A percentile compares a stretch with the other conserved stretches of the same genome.
phyloP scores from a whole-genome alignment of 2,888 invertebrate genomes.

The Arrhopalites spinosus region DNA sequence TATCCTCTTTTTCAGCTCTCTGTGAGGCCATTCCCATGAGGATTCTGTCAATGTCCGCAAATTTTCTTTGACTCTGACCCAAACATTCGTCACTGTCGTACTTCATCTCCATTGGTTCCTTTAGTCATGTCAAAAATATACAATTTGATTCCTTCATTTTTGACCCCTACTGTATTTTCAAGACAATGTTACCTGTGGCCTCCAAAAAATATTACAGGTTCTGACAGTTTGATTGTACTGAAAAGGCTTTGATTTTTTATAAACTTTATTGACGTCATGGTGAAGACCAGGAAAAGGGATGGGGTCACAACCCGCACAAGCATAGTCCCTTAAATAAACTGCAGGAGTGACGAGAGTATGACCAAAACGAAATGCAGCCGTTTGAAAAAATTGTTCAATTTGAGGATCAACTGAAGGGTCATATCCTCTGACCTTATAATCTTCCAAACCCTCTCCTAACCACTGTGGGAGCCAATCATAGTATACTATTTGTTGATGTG shows the following conservation, averaged over 20 bases:
- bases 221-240: slow-evolving; percentile 58
- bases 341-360: slow-evolving; percentile 65
- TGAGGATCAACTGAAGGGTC: slow-evolving; percentile 62
- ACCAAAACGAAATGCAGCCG: slow-evolving; percentile 68
- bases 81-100: not conserved
- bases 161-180: not conserved
- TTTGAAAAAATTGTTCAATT: slow-evolving; percentile 67
- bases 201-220: slow-evolving; percentile 65
- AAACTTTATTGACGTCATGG: not conserved
- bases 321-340: slow-evolving; percentile 62
- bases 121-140: not conserved
- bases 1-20: slow-evolving; percentile 61
- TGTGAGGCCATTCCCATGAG: slow-evolving; percentile 61
- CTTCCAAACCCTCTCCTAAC: slow-evolving; percentile 58
- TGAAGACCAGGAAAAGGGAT: slow-evolving; percentile 50
- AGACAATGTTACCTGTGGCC: slow-evolving; percentile 60
- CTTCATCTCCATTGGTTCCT: slow-evolving; percentile 51
- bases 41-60: slow-evolving; percentile 63
- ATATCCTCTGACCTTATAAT: slow-evolving; percentile 58
- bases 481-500: slow-evolving; percentile 63
- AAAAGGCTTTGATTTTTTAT: slow-evolving; percentile 2
- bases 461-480: slow-evolving; percentile 64
- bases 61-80: slow-evolving; percentile 37
- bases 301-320: slow-evolving; percentile 59
- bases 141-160: not conserved